Evolutionary conservation across 2,888 invertebrate genomes (phyloP), one percentile per base, ranked within the genome.

Genomic region (Erebia palarica): DNA sequence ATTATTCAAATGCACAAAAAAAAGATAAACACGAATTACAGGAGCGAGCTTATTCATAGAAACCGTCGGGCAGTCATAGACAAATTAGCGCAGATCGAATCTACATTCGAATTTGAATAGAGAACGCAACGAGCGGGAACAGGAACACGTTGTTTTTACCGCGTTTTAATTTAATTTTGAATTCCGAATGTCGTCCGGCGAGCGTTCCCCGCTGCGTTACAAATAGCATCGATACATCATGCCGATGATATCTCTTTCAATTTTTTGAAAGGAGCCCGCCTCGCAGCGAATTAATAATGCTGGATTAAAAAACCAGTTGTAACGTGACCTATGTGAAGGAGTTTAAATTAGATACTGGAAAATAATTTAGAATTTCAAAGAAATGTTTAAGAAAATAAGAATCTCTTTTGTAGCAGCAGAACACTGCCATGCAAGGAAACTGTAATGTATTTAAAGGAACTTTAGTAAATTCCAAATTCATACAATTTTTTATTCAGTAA

Each of bases 201-300:
- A 81, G 83, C 84, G 81, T 86, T 86, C 82, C 89, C 92, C 91
- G 86, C 88, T 88, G 83, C 89, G 81, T 88, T 85, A 92, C 91
- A 90, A 93, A 93, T 93, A 91, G 89, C 86, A 83, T 84, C 88
- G 82, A 92, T 92, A 87, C 91, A 92, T 93, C 93, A 92, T 86
- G 79, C 79, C 86, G 92, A 92, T 92, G 92, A 91, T 92, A 92
- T 93, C 93, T 92, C 89, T 90, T 91, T 93, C 89, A 91, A 89
- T 88, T 90, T 63, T 90, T 87, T 87, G 87, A 88, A 90, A 83
- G 85, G 83, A 85, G 80, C 83, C 83, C 85, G 85, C 84, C 86
- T 79, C 81, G 85, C 86, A 84, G 84, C 84, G 83, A 88, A 91
- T 91, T 90, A 89, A 90, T 90, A 89, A 89, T 85, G 80, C 78